These are phyloP conservation scores for Parnassius smintheus DNA, from an alignment of 2,888 invertebrate genomes.

Conservation along the genomic window DNA sequence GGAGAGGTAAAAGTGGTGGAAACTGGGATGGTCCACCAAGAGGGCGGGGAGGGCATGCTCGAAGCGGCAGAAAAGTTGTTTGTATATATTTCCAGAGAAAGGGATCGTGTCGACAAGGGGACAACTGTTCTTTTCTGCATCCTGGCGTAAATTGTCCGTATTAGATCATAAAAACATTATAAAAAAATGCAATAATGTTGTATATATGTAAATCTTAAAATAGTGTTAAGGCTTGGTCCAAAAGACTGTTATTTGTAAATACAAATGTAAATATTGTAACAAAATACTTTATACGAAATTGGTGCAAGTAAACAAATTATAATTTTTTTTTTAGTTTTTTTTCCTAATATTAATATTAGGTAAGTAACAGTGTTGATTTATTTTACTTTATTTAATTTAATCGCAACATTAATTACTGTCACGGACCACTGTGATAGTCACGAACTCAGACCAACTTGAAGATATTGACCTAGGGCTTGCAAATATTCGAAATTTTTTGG, in stretches of 20 bases:
- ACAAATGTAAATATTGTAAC: conserved; percentile 46
- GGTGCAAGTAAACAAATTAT: conserved; percentile 34
- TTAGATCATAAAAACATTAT: conserved; percentile 33
- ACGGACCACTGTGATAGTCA: no score
- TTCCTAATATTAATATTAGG: background rate
- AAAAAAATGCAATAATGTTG: conserved; percentile 18
- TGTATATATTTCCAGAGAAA: conserved; percentile 90
- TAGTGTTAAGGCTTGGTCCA: conserved; percentile 37
- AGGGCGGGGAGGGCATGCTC: conserved; percentile 72
- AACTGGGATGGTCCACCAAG: conserved; percentile 73
- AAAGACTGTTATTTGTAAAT: conserved; percentile 57
- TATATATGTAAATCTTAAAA: conserved; percentile 18
- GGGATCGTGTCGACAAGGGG: conserved; percentile 91
- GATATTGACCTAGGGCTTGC: no score
- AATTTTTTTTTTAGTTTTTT: conserved; percentile 16
- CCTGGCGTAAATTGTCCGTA: conserved; percentile 84
- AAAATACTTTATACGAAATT: conserved; percentile 34
- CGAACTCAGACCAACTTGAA: no score
- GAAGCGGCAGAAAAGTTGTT: conserved; percentile 79
- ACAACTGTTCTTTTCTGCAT: conserved; percentile 91
- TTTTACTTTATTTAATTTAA: no score
- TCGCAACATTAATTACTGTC: background rate
- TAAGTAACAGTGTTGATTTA: no score
- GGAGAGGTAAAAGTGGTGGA: conserved; percentile 73
- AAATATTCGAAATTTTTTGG: no score